A percentile compares a stretch with the other conserved stretches of the same genome.
Evolutionary conservation across 2,888 invertebrate species (phyloP).

Genomic region (Stratiomys singularior): DNA sequence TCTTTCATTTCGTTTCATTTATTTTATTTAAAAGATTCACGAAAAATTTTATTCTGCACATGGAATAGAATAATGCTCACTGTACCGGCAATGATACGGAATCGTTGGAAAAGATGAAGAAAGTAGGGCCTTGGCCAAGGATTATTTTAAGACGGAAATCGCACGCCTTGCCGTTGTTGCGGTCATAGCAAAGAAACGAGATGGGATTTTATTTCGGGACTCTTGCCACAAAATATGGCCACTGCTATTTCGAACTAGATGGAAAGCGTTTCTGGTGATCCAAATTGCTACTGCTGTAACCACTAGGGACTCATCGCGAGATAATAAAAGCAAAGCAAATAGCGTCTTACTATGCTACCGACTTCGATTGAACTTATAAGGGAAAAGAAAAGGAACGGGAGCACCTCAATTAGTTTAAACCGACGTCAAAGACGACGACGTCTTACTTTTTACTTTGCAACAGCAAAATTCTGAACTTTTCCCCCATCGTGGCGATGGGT

Average conservation of each 20-base stretch:
- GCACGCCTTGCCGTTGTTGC: background rate
- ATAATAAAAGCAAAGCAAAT: too few species aligned
- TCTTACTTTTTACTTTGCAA: constrained; percentile 30
- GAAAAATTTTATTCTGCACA: background rate
- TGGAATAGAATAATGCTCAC: background rate
- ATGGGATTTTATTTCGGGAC: constrained; percentile 25
- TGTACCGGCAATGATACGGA: background rate
- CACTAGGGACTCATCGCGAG: too few species aligned
- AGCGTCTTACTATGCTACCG: too few species aligned
- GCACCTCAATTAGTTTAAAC: constrained; percentile 5
- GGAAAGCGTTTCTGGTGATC: background rate
- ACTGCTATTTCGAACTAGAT: background rate
- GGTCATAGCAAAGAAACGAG: background rate
- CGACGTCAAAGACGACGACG: constrained; percentile 1
- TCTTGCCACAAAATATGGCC: background rate
- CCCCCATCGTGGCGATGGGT: background rate
- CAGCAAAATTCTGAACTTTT: constrained; percentile 11
- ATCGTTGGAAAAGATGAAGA: background rate
- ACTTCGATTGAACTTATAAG: background rate
- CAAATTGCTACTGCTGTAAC: background rate
- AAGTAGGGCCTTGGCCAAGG: background rate
- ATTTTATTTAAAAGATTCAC: background rate
- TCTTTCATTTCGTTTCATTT: background rate
- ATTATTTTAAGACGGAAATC: constrained; percentile 29
- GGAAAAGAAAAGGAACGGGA: background rate